phyloP scores from a whole-genome alignment of 2,888 invertebrate genomes.

The Nezara viridula region DNA sequence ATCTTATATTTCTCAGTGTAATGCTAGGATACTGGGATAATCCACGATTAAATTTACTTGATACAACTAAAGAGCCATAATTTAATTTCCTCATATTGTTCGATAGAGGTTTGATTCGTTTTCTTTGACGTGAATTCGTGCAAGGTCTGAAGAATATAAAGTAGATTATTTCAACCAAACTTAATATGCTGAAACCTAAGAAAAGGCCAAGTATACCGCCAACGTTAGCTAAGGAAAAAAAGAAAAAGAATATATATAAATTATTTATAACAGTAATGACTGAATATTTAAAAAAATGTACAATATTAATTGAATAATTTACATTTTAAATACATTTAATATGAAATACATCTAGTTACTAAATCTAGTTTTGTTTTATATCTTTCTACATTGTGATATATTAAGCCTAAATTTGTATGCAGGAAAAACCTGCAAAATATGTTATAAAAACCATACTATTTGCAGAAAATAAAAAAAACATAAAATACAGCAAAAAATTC shows the following conservation, averaged over 20 bases:
- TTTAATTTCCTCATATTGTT: neutral
- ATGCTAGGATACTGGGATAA: neutral
- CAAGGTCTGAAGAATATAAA: conserved; percentile 61
- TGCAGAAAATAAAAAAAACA: too few relatives aligned
- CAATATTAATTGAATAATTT: too few relatives aligned
- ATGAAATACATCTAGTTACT: too few relatives aligned
- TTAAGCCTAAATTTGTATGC: too few relatives aligned
- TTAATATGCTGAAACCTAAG: conserved; percentile 66
- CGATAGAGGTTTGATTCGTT: neutral
- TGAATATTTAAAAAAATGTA: neutral
- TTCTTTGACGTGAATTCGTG: conserved; percentile 32
- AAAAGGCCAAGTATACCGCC: conserved; percentile 66
- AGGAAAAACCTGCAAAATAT: too few relatives aligned
- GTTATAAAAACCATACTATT: too few relatives aligned
- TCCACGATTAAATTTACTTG: neutral
- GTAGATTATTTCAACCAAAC: conserved; percentile 65
- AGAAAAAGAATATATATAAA: neutral
- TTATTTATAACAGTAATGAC: neutral
- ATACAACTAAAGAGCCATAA: neutral
- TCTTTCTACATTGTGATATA: too few relatives aligned
- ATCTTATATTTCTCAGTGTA: neutral
- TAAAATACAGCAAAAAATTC: too few relatives aligned
- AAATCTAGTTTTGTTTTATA: too few relatives aligned
- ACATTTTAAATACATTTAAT: too few relatives aligned
- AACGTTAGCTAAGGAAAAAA: conserved; percentile 64